Conservation (phyloP, 1,140 invertebrate genomes). For the Maniola jurtina region DNA sequence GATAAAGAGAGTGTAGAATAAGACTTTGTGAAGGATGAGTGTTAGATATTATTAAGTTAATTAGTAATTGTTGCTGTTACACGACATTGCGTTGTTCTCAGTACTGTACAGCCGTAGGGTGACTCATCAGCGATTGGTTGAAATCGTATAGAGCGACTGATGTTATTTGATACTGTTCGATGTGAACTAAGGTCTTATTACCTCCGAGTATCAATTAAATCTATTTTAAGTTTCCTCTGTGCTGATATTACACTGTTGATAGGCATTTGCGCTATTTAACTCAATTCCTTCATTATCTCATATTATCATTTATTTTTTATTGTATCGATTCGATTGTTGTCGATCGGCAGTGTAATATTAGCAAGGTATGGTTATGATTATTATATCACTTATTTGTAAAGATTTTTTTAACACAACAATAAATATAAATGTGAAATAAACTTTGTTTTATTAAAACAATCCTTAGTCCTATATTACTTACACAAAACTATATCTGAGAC, state of each 20-base stretch:
- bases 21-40: slow-evolving; percentile 58
- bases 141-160: slow-evolving; percentile 61
- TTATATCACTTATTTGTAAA: slow-evolving; percentile 76
- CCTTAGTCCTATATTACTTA: not conserved
- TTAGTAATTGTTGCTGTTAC: slow-evolving; percentile 61
- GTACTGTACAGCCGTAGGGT: slow-evolving; percentile 45
- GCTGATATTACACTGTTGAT: slow-evolving; percentile 53
- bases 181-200: slow-evolving; percentile 72
- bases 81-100: slow-evolving; percentile 48
- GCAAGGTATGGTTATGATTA: slow-evolving; percentile 65
- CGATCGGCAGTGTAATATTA: slow-evolving; percentile 54
- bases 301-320: slow-evolving; percentile 30
- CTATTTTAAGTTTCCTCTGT: slow-evolving; percentile 60
- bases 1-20: slow-evolving; percentile 36
- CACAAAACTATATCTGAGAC: too few relatives aligned
- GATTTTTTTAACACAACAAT: slow-evolving; percentile 77
- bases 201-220: slow-evolving; percentile 78
- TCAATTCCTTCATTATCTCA: slow-evolving; percentile 25
- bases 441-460: slow-evolving; percentile 56
- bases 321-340: slow-evolving; percentile 26
- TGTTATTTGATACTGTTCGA: slow-evolving; percentile 71
- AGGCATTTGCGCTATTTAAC: slow-evolving; percentile 20
- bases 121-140: slow-evolving; percentile 40
- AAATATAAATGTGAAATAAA: slow-evolving; percentile 76
- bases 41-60: slow-evolving; percentile 53